Base-by-base conservation (phyloP, 2,113 vertebrate genomes). In the Megalops atlanticus region DNA sequence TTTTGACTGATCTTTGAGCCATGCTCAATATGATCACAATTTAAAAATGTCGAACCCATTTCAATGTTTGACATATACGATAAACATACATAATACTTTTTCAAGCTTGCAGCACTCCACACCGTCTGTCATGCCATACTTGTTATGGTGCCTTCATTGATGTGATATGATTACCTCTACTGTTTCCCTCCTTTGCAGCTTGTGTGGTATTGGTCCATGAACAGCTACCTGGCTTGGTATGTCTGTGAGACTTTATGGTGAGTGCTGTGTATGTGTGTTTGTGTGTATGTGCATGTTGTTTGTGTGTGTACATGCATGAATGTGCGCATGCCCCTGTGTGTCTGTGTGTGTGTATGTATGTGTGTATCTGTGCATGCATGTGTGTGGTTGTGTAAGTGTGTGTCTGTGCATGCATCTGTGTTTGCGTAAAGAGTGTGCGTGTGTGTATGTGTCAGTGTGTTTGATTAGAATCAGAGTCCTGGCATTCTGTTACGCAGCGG, bases 381-480 rank as follows among this genome's bases (percentile, higher is more conserved):
- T 71, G 33, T 36, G 12, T 49, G 45, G 8, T 8, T 49, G 8
- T 49, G 45, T 49, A 8, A 0, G 8, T 1, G 8, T 49, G 8
- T 49, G 8, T 49, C 16, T 49, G 45, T 49, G 45, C 54, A 5
- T 49, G 16, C 45, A 12, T 16, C 45, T 49, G 16, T 70, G 68
- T 70, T n/a, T 33, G n/a, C 33, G 68, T 33, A 7, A 15, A 33
- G n/a, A 33, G 68, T 6, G n/a, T 33, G 33, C 1, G n/a, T 36
- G 75, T 41, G 35, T 73, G 38, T 41, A 39, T 12, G 14, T 49
- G 41, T 58, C 49, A 27, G 52, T 64, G 36, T 78, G 35, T 64
- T 64, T 64, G 21, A 78, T 78, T 78, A 31, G 36, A 78, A 35
- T 58, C 49, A 77, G 76, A 64, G 52, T 43, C 15, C 39, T 78